phyloP scores from a whole-genome alignment of 2,888 invertebrate genomes.

The Allygus modestus region DNA sequence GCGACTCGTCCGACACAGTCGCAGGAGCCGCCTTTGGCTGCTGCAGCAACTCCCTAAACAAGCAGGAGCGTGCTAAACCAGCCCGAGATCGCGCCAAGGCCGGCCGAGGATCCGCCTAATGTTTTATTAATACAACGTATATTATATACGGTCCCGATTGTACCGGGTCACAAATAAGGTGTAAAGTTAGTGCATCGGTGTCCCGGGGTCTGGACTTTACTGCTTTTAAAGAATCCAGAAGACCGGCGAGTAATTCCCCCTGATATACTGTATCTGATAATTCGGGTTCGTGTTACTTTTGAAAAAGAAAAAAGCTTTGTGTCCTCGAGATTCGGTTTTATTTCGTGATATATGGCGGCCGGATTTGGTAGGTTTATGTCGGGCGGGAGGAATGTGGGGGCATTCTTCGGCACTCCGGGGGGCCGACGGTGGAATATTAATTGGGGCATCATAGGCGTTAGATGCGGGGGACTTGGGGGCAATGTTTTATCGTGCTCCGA shows the following conservation, averaged over 20 bases:
- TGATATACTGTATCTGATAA: constrained; percentile 60
- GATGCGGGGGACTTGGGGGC: not conserved
- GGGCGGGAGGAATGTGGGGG: constrained; percentile 51
- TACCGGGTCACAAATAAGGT: constrained; percentile 44
- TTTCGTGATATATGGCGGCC: constrained; percentile 50
- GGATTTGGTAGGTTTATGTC: constrained; percentile 13
- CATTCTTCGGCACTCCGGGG: constrained; percentile 3
- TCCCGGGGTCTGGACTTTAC: constrained; percentile 57
- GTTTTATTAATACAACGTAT: constrained; percentile 51
- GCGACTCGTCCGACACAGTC: no score
- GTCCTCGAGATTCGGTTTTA: constrained; percentile 43
- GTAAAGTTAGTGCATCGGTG: constrained; percentile 37
- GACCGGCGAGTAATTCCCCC: constrained; percentile 36
- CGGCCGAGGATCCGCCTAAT: constrained; percentile 7
- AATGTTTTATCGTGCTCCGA: no score
- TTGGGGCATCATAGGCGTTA: constrained; percentile 43
- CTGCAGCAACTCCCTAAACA: not conserved
- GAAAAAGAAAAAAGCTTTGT: constrained; percentile 39
- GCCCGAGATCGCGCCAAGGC: not conserved
- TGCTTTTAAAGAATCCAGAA: constrained; percentile 54
- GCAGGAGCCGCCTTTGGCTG: not conserved
- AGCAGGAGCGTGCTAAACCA: constrained; percentile 15
- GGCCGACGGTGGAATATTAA: constrained; percentile 48
- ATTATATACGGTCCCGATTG: constrained; percentile 26
- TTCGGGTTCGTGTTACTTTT: constrained; percentile 55